Conservation (phyloP, 2,113 vertebrate genomes). For the Nothoprocta pentlandii region DNA sequence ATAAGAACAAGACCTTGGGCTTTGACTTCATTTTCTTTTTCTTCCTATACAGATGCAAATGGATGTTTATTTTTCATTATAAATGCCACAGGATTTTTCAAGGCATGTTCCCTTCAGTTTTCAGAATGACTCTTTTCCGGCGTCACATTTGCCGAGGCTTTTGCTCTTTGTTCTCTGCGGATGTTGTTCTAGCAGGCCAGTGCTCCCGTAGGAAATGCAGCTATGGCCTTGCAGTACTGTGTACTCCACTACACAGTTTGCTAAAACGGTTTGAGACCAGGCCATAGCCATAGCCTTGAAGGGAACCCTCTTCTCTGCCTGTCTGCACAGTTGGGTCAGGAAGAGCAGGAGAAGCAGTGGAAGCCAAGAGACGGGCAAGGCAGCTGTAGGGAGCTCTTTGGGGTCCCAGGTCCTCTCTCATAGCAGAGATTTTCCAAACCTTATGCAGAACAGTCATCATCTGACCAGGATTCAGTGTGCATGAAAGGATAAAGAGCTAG, state of each 20-base stretch:
- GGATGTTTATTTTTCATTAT: slow-evolving; percentile 53
- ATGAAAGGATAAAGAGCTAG: neutral
- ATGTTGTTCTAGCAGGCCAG: neutral
- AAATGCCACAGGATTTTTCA: neutral
- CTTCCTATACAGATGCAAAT: neutral
- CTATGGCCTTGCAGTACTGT: neutral
- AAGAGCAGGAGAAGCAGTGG: neutral
- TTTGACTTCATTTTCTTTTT: slow-evolving; percentile 6
- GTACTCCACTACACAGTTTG: neutral
- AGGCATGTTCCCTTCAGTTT: neutral
- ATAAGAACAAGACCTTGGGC: neutral
- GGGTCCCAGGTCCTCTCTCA: neutral
- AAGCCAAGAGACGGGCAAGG: neutral
- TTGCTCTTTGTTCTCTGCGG: neutral
- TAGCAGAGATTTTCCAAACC: neutral
- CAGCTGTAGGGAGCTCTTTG: neutral
- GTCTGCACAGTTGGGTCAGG: neutral
- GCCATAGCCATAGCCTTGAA: neutral
- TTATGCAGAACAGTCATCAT: neutral
- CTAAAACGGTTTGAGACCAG: neutral
- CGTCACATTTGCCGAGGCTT: neutral
- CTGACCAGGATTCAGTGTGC: accelerated
- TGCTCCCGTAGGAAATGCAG: neutral
- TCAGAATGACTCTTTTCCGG: neutral
- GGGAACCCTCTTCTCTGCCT: neutral